Evolutionary conservation across 2,113 vertebrate genomes (phyloP), one percentile per base, ranked within the genome.

Genomic region (Diphyllodes magnificus): DNA sequence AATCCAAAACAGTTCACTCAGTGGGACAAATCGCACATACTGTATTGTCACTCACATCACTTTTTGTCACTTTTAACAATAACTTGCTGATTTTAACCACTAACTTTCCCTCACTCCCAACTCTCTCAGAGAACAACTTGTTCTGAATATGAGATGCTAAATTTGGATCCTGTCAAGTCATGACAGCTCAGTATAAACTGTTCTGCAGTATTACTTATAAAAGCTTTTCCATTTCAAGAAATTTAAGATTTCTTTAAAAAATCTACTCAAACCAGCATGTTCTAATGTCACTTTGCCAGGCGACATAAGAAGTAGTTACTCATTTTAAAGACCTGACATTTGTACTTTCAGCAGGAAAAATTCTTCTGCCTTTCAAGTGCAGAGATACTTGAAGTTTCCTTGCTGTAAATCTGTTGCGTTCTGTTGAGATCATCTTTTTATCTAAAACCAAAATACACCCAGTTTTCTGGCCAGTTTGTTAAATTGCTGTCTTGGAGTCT

Each of bases 121-220:
- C 93, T 95, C 91, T 90, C 85, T 83, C 37, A 90, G 91, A 97
- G 95, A 97, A 94, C 90, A 92, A 88, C 80, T 96, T 97, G 82
- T 97, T 96, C 45, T 88, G 90, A 96, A 75, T 78, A 63, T 94
- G 72, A 50, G 79, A 95, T 95, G 83, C 95, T 96, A 96, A 97
- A 97, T 97, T 94, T 89, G 85, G 81, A 95, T 96, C 89, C 92
- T 97, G 95, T 98, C 96, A 96, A 95, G 86, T 96, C 90, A 83
- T 95, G 97, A 97, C 95, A 97, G 93, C 93, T 98, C 92, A 90
- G 96, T 87, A 90, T 96, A 97, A 97, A 88, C 78, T 81, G 78
- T 94, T 96, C 93, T 93, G 56, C 53, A 76, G 44, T 73, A 93
- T 94, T 95, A 94, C 82, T 94, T 95, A 39, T 90, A 95, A 98